Evolutionary conservation across 2,888 invertebrate species (phyloP).

Genomic region (Onchidella celtica): DNA sequence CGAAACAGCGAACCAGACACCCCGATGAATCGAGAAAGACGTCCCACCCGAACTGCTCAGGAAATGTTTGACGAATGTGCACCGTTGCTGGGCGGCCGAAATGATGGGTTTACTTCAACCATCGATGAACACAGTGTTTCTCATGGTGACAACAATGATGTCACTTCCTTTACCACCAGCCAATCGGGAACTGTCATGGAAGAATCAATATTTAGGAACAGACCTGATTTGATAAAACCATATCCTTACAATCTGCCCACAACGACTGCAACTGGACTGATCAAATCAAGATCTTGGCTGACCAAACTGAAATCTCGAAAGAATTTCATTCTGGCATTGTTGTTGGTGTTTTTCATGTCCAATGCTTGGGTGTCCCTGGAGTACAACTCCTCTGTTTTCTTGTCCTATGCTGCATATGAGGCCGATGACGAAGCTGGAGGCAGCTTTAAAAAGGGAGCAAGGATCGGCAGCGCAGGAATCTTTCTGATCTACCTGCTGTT

Average conservation of each 20-base stretch:
- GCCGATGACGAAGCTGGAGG: background rate
- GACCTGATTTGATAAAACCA: background rate
- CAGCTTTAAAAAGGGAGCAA: background rate
- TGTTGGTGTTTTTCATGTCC: constrained; percentile 21
- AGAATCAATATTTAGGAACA: background rate
- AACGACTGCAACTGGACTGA: background rate
- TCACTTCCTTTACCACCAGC: background rate
- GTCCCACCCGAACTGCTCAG: constrained; percentile 39
- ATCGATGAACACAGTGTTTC: background rate
- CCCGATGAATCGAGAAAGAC: background rate
- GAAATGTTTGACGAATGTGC: constrained; percentile 46
- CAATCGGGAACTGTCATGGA: constrained; percentile 12
- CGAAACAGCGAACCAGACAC: background rate
- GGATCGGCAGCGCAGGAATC: constrained; percentile 9
- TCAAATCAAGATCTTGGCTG: background rate
- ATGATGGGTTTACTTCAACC: background rate
- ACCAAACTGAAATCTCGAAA: background rate
- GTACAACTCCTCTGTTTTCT: background rate
- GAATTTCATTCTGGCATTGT: background rate
- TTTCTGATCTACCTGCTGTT: constrained; percentile 26
- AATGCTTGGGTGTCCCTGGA: constrained; percentile 8
- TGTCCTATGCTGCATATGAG: background rate
- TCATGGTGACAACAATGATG: background rate
- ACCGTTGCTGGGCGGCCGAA: background rate
- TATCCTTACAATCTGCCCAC: background rate